These are phyloP conservation scores for Drosophila quadrilineata DNA, from an alignment of 1,140 invertebrate species.

Conservation along the genomic window DNA sequence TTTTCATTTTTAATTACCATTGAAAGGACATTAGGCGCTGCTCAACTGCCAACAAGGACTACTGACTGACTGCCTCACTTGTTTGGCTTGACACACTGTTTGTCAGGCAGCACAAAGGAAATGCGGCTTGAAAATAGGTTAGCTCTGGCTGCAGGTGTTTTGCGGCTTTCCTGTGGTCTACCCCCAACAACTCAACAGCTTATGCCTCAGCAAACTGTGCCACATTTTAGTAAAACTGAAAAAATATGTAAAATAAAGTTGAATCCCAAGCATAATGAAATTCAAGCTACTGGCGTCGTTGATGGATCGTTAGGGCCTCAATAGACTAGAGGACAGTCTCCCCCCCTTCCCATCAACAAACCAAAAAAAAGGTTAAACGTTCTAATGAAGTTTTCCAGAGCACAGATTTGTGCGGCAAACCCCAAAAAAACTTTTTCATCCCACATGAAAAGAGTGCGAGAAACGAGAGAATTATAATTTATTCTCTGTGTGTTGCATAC, in stretches of 20 bases:
- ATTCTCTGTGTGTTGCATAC: too few species aligned
- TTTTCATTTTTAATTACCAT: slow-evolving; percentile 59
- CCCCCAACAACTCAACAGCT: too few species aligned
- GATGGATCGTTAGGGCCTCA: slow-evolving; percentile 48
- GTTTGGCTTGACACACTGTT: too few species aligned
- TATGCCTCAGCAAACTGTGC: too few species aligned
- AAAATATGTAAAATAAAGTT: too few species aligned
- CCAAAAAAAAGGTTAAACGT: slow-evolving; percentile 29
- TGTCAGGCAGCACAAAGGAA: too few species aligned
- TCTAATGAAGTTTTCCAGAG: slow-evolving; percentile 34
- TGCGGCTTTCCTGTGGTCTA: slow-evolving; percentile 10
- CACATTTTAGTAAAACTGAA: too few species aligned
- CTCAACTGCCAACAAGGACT: slow-evolving; percentile 22
- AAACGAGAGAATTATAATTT: too few species aligned
- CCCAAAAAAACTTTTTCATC: background rate
- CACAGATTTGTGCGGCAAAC: slow-evolving; percentile 19
- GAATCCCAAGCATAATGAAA: too few species aligned
- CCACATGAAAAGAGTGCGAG: too few species aligned
- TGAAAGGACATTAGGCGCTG: slow-evolving; percentile 45
- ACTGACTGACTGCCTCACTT: too few species aligned
- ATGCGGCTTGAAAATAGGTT: slow-evolving; percentile 51
- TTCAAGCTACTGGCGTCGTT: slow-evolving; percentile 28
- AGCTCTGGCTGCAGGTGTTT: slow-evolving; percentile 50
- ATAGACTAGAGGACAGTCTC: too few species aligned
- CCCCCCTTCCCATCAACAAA: slow-evolving; percentile 6